phyloP scores from a whole-genome alignment of 1,140 invertebrate species.

The Drosophila repletoides region DNA sequence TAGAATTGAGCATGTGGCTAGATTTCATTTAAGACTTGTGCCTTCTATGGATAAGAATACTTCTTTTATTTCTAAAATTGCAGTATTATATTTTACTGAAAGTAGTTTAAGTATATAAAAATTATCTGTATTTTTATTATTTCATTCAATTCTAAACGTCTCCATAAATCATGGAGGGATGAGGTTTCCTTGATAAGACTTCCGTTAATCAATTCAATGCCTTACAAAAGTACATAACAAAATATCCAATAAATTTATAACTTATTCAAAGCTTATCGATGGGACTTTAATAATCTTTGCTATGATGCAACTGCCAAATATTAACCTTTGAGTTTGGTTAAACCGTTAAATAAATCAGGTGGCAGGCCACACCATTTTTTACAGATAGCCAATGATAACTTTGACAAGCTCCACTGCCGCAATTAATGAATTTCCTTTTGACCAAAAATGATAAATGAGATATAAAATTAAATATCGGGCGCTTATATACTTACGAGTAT shows the following conservation, averaged over 20 bases:
- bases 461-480: conserved; percentile 52
- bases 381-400: conserved; percentile 43
- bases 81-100: not conserved
- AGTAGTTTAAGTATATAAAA: not conserved
- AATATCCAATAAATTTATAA: conserved; percentile 42
- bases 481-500: conserved; percentile 61
- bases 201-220: conserved; percentile 35
- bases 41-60: conserved; percentile 7
- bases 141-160: conserved; percentile 8
- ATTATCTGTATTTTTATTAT: conserved; percentile 9
- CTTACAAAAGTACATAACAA: conserved; percentile 7
- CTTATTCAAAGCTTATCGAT: conserved; percentile 16
- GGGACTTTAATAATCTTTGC: not conserved
- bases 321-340: conserved; percentile 48
- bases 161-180: conserved; percentile 15
- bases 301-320: not conserved
- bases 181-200: conserved; percentile 40
- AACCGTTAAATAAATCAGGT: conserved; percentile 19
- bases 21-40: not conserved
- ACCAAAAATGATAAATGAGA: conserved; percentile 49
- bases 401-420: conserved; percentile 53
- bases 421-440: conserved; percentile 59
- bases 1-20: conserved; percentile 55
- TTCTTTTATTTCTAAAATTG: not conserved
- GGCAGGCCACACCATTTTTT: conserved; percentile 4